Base-by-base conservation (phyloP, 2,888 invertebrate species). In the Odontomyia ornata region DNA sequence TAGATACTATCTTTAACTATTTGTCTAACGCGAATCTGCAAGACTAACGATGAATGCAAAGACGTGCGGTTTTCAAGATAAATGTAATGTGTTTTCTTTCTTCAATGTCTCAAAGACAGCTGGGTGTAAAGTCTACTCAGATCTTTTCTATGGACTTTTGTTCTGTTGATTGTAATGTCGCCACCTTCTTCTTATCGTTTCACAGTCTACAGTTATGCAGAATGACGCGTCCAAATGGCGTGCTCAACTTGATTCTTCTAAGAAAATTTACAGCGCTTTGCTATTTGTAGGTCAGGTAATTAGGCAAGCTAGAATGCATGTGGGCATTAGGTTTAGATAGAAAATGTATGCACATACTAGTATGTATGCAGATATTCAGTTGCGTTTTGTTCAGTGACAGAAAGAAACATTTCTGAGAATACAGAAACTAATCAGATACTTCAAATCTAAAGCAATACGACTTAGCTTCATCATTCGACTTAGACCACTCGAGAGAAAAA, bases 201-300 rank as follows among this genome's bases (percentile, higher is more conserved):
- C 30, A 30, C 30, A 21, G 3, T 65, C 36, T 65, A 65, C 65
- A 65, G 65, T 18, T 65, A 65, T 65, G 65, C 65, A 65, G 65
- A 65, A 65, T 43, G 65, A 65, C 43, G 27, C 65, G 65, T 65
- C 18, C 52, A 4, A 18, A 52, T 52, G 36, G 36, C 52, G 18
- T 52, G 15, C 15, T 52, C 4, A 0, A 18, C 11, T 18, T 18
- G 5, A 52, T 52, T 52, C n/a, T 15, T 7, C 15, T 15, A 18
- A 15, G 18, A 15, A 52, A 52, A 52, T 18, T 52, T 15, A 18
- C 52, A 15, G 15, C 15, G 18, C 36, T 36, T 3, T 9, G 52
- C 15, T 4, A 30, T 65, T 65, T 65, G 30, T 65, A 65, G 65
- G 65, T 36, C 65, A 65, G 36, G 65, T 43, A 65, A 65, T 65